These are phyloP conservation scores for Polietes domitor DNA, from an alignment of 2,888 invertebrate species.

Conservation along the genomic window DNA sequence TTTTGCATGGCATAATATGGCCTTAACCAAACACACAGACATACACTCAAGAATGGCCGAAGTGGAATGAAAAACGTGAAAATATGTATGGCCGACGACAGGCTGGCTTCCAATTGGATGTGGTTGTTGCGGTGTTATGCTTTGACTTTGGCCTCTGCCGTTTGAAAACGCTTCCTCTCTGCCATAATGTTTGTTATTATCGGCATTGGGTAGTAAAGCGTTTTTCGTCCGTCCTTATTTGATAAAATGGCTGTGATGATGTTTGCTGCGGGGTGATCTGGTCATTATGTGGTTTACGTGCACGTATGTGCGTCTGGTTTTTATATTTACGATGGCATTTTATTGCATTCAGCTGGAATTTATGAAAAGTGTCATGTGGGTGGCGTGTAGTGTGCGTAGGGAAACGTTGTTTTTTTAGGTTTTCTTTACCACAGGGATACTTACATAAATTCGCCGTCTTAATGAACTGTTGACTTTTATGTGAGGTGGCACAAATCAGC, in stretches of 20 bases:
- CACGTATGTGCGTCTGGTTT: not conserved
- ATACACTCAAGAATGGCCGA: not conserved
- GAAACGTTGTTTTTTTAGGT: not conserved
- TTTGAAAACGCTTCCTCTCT: not conserved
- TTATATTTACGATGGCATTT: slow-evolving; percentile 20
- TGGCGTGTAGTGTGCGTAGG: not conserved
- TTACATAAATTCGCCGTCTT: too few relatives aligned
- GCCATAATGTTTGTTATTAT: not conserved
- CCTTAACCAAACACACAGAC: slow-evolving; percentile 8
- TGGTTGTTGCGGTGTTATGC: not conserved
- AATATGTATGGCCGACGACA: not conserved
- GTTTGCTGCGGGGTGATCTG: not conserved
- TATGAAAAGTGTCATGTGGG: not conserved
- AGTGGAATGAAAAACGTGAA: slow-evolving; percentile 1
- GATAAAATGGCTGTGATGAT: slow-evolving; percentile 1
- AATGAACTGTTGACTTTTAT: too few relatives aligned
- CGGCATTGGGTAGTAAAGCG: slow-evolving; percentile 27
- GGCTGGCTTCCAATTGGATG: not conserved
- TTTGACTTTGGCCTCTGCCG: not conserved
- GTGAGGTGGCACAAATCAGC: too few relatives aligned
- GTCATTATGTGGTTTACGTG: slow-evolving; percentile 9
- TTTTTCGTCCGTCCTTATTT: slow-evolving; percentile 13
- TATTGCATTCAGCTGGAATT: not conserved
- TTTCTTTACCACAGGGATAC: not conserved
- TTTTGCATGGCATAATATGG: slow-evolving; percentile 28